These are phyloP conservation scores for Urosaurus nigricauda DNA, from an alignment of 2,797 vertebrate species.

Conservation along the genomic window DNA sequence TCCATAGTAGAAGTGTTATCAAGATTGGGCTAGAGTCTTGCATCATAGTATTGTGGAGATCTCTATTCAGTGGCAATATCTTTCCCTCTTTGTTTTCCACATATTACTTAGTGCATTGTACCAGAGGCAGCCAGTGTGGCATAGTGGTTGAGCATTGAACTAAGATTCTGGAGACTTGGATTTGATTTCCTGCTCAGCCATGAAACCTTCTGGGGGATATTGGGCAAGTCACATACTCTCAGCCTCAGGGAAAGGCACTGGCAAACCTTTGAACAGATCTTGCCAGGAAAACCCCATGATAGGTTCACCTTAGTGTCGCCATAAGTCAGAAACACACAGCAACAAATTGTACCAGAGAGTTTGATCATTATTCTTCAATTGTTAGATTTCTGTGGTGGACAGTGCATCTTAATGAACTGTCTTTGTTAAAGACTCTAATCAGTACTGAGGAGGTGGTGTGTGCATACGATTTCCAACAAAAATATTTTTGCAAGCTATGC, in stretches of 20 bases:
- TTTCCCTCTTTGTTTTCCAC: background rate
- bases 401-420: no score
- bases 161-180: no score
- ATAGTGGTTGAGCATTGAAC: no score
- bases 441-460: background rate
- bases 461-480: background rate
- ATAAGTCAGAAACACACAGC: no score
- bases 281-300: no score
- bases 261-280: no score
- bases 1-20: background rate
- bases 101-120: background rate
- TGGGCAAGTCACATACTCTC: no score
- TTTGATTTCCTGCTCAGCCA: no score
- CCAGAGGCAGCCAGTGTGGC: background rate
- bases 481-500: background rate
- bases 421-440: background rate
- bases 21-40: background rate
- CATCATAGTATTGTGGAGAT: background rate
- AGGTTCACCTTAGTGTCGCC: no score
- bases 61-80: background rate
- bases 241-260: no score
- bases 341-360: background rate
- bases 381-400: conserved; percentile 17
- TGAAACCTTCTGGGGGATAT: no score
- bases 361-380: conserved; percentile 12